Evolutionary conservation across 2,797 vertebrate genomes (phyloP).

Genomic region (Acanthopagrus latus): DNA sequence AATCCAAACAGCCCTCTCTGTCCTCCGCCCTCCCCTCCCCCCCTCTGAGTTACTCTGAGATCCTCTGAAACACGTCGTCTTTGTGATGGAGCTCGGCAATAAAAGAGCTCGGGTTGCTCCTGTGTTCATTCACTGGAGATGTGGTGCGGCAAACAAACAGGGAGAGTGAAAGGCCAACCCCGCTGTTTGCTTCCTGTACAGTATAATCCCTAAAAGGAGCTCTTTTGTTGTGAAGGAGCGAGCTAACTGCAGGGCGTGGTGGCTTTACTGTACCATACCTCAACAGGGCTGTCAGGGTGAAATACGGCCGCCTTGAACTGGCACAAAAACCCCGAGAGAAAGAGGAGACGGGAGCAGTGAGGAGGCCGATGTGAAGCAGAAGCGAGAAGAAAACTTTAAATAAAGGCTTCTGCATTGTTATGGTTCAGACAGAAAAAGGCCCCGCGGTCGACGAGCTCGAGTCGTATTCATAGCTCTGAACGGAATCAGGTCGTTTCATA

Average conservation of each 20-base stretch:
- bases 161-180: constrained; percentile 68
- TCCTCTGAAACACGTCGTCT: constrained; percentile 29
- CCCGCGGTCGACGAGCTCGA: constrained; percentile 42
- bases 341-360: constrained; percentile 11
- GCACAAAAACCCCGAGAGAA: constrained; percentile 36
- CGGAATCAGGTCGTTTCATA: constrained; percentile 59
- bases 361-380: constrained; percentile 14
- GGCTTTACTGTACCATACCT: constrained; percentile 59
- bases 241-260: constrained; percentile 65
- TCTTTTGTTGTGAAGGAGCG: constrained; percentile 66
- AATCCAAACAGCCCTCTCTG: constrained; percentile 1
- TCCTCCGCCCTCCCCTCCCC: not conserved
- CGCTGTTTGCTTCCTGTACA: constrained; percentile 72
- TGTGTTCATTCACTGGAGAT: constrained; percentile 60
- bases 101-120: constrained; percentile 63
- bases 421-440: constrained; percentile 25
- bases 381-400: constrained; percentile 9
- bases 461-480: constrained; percentile 53
- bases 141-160: constrained; percentile 56
- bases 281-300: constrained; percentile 56
- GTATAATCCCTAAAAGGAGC: constrained; percentile 62
- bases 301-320: constrained; percentile 40
- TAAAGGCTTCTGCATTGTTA: constrained; percentile 23
- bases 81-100: constrained; percentile 39
- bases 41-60: constrained; percentile 7